A percentile compares a stretch with the other conserved stretches of the same genome.
phyloP scores from a whole-genome alignment of 1,140 invertebrate genomes.

The Phenacoccus solenopsis region DNA sequence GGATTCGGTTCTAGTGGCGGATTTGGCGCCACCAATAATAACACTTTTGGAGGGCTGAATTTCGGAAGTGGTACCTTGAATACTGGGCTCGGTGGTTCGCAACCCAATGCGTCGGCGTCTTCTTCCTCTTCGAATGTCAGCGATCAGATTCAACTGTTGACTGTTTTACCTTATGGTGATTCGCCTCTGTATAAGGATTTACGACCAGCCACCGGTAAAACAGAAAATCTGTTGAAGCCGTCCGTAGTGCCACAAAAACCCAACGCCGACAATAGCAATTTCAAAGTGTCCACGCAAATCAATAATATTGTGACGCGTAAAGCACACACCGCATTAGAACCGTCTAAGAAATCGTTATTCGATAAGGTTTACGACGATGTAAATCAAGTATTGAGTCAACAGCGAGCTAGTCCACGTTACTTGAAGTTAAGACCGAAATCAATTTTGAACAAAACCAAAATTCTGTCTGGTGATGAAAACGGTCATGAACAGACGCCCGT shows the following conservation, averaged over 20 bases:
- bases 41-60: constrained; percentile 2
- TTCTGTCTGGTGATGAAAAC: background rate
- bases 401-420: background rate
- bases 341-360: background rate
- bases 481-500: background rate
- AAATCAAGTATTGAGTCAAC: background rate
- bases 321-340: background rate
- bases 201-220: constrained; percentile 37
- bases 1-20: constrained; percentile 28
- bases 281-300: background rate
- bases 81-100: background rate
- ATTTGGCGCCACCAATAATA: constrained; percentile 9
- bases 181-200: constrained; percentile 61
- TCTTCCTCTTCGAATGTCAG: constrained; percentile 33
- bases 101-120: background rate
- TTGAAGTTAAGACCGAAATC: background rate
- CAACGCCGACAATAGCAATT: background rate
- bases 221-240: background rate
- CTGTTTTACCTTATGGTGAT: constrained; percentile 63
- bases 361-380: background rate
- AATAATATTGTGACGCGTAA: background rate
- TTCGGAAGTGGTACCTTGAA: background rate
- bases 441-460: background rate
- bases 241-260: constrained; percentile 6
- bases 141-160: constrained; percentile 53